A percentile compares a stretch with the other conserved stretches of the same genome.
Evolutionary conservation across 1,140 invertebrate species (phyloP).

Genomic region (Neodiprion virginianus): DNA sequence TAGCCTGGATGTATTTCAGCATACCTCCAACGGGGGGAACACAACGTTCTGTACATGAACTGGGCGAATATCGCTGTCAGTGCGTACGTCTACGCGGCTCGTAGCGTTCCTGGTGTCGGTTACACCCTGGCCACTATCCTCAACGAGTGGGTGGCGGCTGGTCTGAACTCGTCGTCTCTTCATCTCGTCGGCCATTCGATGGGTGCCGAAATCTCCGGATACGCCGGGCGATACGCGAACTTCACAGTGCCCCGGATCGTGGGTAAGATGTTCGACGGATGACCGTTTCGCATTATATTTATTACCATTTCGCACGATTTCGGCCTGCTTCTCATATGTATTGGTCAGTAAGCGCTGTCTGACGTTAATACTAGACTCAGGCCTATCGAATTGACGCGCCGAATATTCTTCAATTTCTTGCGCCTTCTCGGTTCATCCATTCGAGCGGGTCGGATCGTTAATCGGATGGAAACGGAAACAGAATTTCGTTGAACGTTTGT

Average conservation of each 20-base stretch:
- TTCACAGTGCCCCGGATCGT: slow-evolving; percentile 44
- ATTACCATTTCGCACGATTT: slow-evolving; percentile 2
- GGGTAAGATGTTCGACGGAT: slow-evolving; percentile 1
- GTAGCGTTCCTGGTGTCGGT: slow-evolving; percentile 61
- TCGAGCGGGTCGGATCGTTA: neutral
- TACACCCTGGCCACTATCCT: slow-evolving; percentile 28
- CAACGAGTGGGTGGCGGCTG: slow-evolving; percentile 29
- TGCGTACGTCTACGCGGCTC: slow-evolving; percentile 64
- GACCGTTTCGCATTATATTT: neutral
- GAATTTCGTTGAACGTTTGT: neutral
- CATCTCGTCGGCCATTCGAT: slow-evolving; percentile 59
- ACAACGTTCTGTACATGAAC: slow-evolving; percentile 63
- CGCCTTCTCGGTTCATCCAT: neutral
- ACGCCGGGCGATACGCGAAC: slow-evolving; percentile 47
- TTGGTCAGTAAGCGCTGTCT: no score
- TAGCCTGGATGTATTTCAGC: slow-evolving; percentile 35
- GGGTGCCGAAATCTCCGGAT: slow-evolving; percentile 59
- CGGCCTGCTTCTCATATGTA: no score
- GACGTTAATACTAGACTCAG: neutral
- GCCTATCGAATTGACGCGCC: no score
- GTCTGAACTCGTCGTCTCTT: slow-evolving; percentile 36
- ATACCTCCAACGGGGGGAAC: slow-evolving; percentile 44
- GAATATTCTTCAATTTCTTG: no score
- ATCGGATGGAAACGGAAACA: no score
- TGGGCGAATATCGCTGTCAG: slow-evolving; percentile 67